phyloP scores from a whole-genome alignment of 2,888 invertebrate species.

The Drosophila helvetica region DNA sequence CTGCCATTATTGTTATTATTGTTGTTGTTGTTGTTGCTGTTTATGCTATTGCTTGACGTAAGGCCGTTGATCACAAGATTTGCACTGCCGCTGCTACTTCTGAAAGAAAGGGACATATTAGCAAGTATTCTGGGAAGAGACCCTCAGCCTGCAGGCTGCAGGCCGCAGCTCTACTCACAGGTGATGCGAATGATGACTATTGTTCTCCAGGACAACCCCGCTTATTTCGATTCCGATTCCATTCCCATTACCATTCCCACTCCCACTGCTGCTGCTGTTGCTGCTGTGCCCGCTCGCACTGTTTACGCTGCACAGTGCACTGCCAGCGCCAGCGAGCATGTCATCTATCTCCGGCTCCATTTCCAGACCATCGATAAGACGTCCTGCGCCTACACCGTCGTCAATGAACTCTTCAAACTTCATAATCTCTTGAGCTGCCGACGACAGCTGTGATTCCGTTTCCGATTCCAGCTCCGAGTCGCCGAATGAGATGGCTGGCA shows the following conservation, averaged over 20 bases:
- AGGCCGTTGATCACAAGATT: conserved; percentile 81
- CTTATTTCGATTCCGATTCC: conserved; percentile 44
- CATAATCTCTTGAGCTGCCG: conserved; percentile 80
- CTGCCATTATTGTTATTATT: conserved; percentile 57
- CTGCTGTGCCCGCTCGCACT: conserved; percentile 61
- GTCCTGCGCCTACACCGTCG: conserved; percentile 79
- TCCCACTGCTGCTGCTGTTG: conserved; percentile 56
- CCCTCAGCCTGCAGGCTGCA: neutral
- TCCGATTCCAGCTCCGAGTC: conserved; percentile 81
- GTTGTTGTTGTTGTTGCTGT: conserved; percentile 56
- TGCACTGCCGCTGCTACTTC: conserved; percentile 66
- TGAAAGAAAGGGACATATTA: conserved; percentile 21
- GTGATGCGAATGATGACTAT: conserved; percentile 60
- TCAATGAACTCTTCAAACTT: conserved; percentile 81
- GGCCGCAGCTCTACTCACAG: conserved; percentile 53
- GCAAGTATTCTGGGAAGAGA: neutral
- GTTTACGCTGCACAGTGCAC: conserved; percentile 64
- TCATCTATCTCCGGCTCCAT: conserved; percentile 81
- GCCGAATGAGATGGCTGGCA: conserved; percentile 69
- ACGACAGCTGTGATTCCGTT: conserved; percentile 80
- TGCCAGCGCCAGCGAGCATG: conserved; percentile 62
- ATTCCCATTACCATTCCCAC: conserved; percentile 58
- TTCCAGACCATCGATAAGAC: conserved; percentile 79
- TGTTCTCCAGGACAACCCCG: conserved; percentile 63
- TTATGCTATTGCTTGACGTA: conserved; percentile 78